Percentiles rank a stretch among this genome's conserved stretches.
Conservation (phyloP, 2,888 invertebrate species). For the Leucozona laternaria region DNA sequence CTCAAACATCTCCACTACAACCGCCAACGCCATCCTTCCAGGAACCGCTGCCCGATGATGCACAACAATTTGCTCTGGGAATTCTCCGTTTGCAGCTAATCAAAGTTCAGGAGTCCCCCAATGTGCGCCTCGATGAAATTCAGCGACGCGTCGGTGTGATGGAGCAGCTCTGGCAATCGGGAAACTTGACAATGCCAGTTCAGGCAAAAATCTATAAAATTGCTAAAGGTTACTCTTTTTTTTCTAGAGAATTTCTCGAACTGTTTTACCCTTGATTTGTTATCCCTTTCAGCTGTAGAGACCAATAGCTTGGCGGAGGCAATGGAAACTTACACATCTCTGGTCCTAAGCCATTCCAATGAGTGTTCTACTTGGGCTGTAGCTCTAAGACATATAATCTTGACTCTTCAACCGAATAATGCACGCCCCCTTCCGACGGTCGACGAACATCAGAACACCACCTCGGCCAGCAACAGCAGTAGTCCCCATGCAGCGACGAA, state of each 20-base stretch:
- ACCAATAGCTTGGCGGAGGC: constrained; percentile 78
- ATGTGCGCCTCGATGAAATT: constrained; percentile 78
- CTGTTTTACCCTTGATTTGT: background rate
- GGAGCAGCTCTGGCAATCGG: constrained; percentile 79
- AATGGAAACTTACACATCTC: constrained; percentile 78
- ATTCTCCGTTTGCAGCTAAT: constrained; percentile 76
- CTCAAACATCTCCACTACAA: constrained; percentile 61
- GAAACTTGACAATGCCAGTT: constrained; percentile 77
- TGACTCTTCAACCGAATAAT: constrained; percentile 77
- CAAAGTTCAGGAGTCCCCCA: constrained; percentile 77
- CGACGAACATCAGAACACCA: constrained; percentile 38
- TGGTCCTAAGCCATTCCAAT: constrained; percentile 79
- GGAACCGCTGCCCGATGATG: constrained; percentile 76
- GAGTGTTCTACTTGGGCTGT: constrained; percentile 79
- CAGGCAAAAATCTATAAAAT: constrained; percentile 78
- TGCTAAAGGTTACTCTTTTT: constrained; percentile 76
- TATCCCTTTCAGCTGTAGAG: constrained; percentile 74
- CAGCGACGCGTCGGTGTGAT: constrained; percentile 78
- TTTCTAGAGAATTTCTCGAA: background rate
- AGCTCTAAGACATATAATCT: constrained; percentile 78
- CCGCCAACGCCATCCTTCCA: constrained; percentile 52
- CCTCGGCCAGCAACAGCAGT: constrained; percentile 68
- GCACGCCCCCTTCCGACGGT: constrained; percentile 55
- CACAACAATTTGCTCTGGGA: constrained; percentile 72
- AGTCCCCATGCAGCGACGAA: constrained; percentile 75